Conservation (phyloP, 2,113 vertebrate species). For the Eretmochelys imbricata region DNA sequence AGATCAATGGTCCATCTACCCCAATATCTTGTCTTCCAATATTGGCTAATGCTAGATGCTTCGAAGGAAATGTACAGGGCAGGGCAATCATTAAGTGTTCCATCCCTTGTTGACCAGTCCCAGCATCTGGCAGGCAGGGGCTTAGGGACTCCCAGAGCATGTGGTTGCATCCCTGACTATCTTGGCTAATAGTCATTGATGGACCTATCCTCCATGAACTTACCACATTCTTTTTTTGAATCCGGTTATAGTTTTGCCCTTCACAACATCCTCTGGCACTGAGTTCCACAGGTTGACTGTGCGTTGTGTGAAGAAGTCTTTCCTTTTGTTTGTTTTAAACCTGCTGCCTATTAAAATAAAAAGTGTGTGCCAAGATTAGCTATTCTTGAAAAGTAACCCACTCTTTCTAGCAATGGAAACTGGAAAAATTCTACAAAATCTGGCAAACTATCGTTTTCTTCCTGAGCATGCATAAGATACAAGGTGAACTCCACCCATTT, state of each 20-base stretch:
- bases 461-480: conserved; percentile 4
- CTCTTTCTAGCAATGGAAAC: too few relatives aligned
- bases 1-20: not conserved
- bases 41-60: not conserved
- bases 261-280: not conserved
- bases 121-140: not conserved
- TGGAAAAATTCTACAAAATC: conserved; percentile 15
- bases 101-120: not conserved
- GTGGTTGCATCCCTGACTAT: not conserved
- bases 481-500: not conserved
- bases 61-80: not conserved
- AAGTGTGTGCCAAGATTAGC: too few relatives aligned
- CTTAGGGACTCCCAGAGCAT: not conserved
- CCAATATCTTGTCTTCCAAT: not conserved
- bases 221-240: not conserved
- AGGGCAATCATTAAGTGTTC: not conserved
- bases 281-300: not conserved
- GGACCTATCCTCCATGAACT: not conserved
- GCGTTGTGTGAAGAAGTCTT: not conserved
- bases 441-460: not conserved
- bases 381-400: too few relatives aligned
- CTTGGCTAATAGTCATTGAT: not conserved
- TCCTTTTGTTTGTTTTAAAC: not conserved
- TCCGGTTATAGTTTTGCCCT: not conserved
- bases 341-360: too few relatives aligned